phyloP scores from a whole-genome alignment of 2,888 invertebrate species.

The Melikaiella ostensackeni region DNA sequence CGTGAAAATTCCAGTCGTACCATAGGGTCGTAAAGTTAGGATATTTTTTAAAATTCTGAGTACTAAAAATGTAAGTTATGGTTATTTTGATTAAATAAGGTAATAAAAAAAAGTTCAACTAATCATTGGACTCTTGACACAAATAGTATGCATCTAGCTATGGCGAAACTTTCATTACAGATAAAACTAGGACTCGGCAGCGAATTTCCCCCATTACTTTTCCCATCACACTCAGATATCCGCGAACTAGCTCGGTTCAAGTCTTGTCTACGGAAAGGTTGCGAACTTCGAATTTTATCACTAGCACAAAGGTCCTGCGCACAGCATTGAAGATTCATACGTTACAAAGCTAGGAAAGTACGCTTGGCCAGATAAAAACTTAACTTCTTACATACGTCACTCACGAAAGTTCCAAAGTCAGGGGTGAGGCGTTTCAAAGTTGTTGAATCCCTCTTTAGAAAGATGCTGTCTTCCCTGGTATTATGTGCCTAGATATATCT shows the following conservation, averaged over 20 bases:
- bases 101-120: neutral
- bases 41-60: neutral
- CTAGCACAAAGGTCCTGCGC: conserved; percentile 23
- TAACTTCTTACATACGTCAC: conserved; percentile 38
- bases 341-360: conserved; percentile 35
- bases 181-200: conserved; percentile 11
- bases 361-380: conserved; percentile 39
- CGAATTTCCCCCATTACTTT: conserved; percentile 28
- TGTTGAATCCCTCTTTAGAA: conserved; percentile 36
- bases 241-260: neutral
- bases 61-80: neutral
- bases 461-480: neutral
- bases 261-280: conserved; percentile 27
- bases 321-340: conserved; percentile 15
- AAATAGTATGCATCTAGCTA: neutral
- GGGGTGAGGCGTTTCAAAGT: conserved; percentile 20
- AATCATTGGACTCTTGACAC: neutral
- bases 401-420: conserved; percentile 23
- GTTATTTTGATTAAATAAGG: neutral
- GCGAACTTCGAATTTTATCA: conserved; percentile 37
- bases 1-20: neutral
- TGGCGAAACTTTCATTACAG: conserved; percentile 6
- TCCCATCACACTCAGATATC: conserved; percentile 35
- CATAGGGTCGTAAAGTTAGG: neutral
- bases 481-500: neutral